Percentiles rank a stretch among this genome's conserved stretches.
Conservation (phyloP, 1,140 invertebrate species). For the Ceratina japonica region DNA sequence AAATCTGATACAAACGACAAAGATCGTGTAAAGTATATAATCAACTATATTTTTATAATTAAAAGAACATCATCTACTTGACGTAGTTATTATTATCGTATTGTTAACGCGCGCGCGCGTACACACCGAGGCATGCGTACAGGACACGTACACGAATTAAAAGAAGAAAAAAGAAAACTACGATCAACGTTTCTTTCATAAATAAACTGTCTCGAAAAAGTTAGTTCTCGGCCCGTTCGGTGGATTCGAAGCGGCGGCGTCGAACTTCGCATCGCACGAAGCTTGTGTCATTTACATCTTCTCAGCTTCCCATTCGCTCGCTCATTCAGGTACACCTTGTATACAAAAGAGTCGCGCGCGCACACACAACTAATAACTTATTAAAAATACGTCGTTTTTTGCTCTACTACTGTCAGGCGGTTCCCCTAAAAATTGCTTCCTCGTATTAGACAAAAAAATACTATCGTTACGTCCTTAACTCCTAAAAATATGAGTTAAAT, state of each 20-base stretch:
- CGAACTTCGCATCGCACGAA: conserved; percentile 28
- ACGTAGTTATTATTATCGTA: conserved; percentile 65
- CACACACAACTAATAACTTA: conserved; percentile 73
- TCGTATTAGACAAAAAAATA: conserved; percentile 66
- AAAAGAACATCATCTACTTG: conserved; percentile 69
- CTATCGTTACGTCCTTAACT: conserved; percentile 64
- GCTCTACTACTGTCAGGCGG: conserved; percentile 63
- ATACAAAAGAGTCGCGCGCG: conserved; percentile 53
- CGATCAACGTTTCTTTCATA: conserved; percentile 48
- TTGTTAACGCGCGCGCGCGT: conserved; percentile 50
- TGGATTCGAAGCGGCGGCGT: background rate
- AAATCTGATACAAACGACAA: conserved; percentile 59
- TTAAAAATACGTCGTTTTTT: conserved; percentile 74
- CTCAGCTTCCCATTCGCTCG: conserved; percentile 12
- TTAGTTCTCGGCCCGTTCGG: background rate
- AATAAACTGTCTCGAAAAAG: conserved; percentile 40
- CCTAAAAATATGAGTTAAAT: conserved; percentile 69
- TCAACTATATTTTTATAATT: conserved; percentile 74
- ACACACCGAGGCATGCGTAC: conserved; percentile 33
- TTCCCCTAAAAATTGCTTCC: conserved; percentile 71
- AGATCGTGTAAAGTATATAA: conserved; percentile 63
- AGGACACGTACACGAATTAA: conserved; percentile 43
- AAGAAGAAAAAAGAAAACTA: conserved; percentile 32
- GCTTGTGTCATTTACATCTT: conserved; percentile 17
- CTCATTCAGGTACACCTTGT: conserved; percentile 50